These are phyloP conservation scores for Ceratina australensis DNA, from an alignment of 1,140 invertebrate genomes.

Conservation along the genomic window DNA sequence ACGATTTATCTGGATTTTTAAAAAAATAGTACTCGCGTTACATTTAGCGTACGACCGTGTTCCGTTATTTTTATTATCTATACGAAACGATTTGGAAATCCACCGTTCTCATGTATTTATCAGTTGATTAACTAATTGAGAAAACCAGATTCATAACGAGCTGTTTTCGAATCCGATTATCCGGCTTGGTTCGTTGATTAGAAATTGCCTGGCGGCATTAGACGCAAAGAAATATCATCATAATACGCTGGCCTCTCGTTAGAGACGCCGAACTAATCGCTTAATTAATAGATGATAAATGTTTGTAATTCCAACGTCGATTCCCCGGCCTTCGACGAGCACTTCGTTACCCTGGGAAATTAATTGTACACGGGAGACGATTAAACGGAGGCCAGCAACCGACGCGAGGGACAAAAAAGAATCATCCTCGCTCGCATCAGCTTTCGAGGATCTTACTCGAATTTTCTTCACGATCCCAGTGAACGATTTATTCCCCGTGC, in stretches of 20 bases:
- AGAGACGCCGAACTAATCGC: constrained; percentile 61
- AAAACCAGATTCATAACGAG: constrained; percentile 45
- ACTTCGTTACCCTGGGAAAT: constrained; percentile 58
- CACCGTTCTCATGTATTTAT: constrained; percentile 2
- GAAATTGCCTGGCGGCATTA: constrained; percentile 54
- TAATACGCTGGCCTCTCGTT: constrained; percentile 53
- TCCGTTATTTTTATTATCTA: no score
- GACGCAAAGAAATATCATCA: constrained; percentile 51
- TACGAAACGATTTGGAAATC: neutral
- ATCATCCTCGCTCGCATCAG: neutral
- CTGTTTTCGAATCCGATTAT: constrained; percentile 48
- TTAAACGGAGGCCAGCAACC: constrained; percentile 36
- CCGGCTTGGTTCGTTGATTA: neutral
- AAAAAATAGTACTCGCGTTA: no score
- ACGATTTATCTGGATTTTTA: no score
- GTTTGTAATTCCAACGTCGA: constrained; percentile 53
- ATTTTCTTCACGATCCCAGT: constrained; percentile 52
- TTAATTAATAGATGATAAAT: constrained; percentile 66
- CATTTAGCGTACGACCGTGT: no score
- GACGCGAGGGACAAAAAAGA: constrained; percentile 4
- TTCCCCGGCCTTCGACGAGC: constrained; percentile 6
- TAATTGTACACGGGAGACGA: constrained; percentile 55
- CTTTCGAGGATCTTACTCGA: constrained; percentile 18
- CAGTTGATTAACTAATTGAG: constrained; percentile 26
- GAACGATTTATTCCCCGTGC: constrained; percentile 51